These are phyloP conservation scores for Antheraea pernyi DNA, from an alignment of 1,140 invertebrate species.

Conservation along the genomic window DNA sequence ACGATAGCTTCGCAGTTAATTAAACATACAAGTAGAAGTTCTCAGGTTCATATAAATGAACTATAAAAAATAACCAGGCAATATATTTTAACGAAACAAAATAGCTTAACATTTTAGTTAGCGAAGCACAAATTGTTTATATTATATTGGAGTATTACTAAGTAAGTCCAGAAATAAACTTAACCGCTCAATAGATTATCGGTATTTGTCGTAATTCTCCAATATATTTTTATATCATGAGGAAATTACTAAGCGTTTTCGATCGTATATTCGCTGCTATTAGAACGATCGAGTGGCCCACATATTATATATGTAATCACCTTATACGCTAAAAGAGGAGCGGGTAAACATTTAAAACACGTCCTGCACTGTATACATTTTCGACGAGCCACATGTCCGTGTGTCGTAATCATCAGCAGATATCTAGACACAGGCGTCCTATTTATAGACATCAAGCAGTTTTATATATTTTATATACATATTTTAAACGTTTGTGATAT, in stretches of 20 bases:
- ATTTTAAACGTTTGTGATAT: too few relatives aligned
- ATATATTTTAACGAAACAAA: too few relatives aligned
- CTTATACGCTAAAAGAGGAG: background rate
- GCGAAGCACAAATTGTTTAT: too few relatives aligned
- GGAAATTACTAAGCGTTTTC: background rate
- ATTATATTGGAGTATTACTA: background rate
- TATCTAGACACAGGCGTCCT: background rate
- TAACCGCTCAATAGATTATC: background rate
- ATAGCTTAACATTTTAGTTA: too few relatives aligned
- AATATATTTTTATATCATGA: background rate
- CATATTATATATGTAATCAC: slow-evolving; percentile 21
- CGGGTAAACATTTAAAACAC: slow-evolving; percentile 1
- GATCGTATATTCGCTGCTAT: slow-evolving; percentile 7
- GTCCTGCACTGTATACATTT: background rate
- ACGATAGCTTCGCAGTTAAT: too few relatives aligned
- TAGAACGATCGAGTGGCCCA: slow-evolving; percentile 16
- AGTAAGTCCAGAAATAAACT: background rate
- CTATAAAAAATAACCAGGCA: too few relatives aligned
- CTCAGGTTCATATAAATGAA: too few relatives aligned
- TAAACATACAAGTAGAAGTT: too few relatives aligned
- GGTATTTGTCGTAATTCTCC: background rate
- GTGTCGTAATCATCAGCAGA: slow-evolving; percentile 13
- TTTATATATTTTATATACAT: background rate
- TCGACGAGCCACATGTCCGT: background rate
- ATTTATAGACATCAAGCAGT: background rate